Conservation (phyloP, 2,888 invertebrate species). For the Heliconius ethilla region DNA sequence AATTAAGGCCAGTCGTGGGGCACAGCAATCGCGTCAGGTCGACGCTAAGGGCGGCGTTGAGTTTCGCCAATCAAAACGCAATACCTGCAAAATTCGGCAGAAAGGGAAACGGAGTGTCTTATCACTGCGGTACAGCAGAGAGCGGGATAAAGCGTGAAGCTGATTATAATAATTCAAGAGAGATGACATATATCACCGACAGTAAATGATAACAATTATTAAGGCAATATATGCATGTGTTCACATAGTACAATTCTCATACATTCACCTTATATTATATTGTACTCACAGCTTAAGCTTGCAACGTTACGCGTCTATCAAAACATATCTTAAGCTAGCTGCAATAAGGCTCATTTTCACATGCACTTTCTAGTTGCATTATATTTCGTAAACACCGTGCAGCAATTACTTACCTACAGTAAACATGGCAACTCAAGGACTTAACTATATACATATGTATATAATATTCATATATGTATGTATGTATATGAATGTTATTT, state of each 20-base stretch:
- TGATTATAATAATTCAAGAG: no score
- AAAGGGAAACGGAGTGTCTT: no score
- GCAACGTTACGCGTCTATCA: not conserved
- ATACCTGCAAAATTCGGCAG: no score
- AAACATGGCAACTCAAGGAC: slow-evolving; percentile 5
- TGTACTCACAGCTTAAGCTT: slow-evolving; percentile 2
- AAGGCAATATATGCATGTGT: slow-evolving; percentile 8
- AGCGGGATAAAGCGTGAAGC: no score
- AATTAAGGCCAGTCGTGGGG: no score
- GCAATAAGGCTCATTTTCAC: not conserved
- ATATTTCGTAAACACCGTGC: slow-evolving; percentile 14
- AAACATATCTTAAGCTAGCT: not conserved
- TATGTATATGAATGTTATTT: not conserved
- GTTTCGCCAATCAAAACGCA: no score
- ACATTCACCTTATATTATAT: slow-evolving; percentile 4
- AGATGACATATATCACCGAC: not conserved
- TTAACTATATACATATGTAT: not conserved
- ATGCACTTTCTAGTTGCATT: not conserved
- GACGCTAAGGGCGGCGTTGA: no score
- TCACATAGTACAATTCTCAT: slow-evolving; percentile 2
- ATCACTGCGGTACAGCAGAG: no score
- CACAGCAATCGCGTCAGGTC: no score
- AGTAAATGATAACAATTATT: slow-evolving; percentile 4
- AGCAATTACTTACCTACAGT: slow-evolving; percentile 21
- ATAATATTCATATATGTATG: not conserved